phyloP scores from a whole-genome alignment of 2,888 invertebrate species.

The Callinectes sapidus region DNA sequence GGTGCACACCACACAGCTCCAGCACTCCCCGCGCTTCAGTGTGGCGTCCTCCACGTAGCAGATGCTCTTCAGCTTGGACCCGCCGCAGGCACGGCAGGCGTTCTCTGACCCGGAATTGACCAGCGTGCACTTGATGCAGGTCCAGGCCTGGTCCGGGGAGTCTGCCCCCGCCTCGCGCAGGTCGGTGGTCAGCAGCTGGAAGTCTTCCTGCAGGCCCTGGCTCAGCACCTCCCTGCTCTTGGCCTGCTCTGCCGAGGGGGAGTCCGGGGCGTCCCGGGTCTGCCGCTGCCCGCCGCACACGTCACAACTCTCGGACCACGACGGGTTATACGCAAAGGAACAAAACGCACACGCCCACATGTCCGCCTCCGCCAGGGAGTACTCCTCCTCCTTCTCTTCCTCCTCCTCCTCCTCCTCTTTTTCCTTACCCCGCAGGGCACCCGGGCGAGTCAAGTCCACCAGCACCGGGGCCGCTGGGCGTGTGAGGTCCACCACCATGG shows the following conservation, averaged over 20 bases:
- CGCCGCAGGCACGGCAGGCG: conserved; percentile 71
- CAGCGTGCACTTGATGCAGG: conserved; percentile 72
- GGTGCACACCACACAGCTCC: conserved; percentile 89
- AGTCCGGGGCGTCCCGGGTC: neutral
- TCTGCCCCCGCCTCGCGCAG: conserved; percentile 53
- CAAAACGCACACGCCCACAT: conserved; percentile 72
- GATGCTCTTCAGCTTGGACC: conserved; percentile 71
- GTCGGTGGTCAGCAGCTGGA: conserved; percentile 70
- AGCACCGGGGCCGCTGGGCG: conserved; percentile 30
- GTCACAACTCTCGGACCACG: conserved; percentile 72
- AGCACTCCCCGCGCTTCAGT: conserved; percentile 75
- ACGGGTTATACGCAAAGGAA: conserved; percentile 72
- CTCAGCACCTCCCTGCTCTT: conserved; percentile 65
- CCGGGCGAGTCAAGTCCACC: conserved; percentile 44
- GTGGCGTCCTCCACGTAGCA: conserved; percentile 71
- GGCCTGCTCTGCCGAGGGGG: neutral
- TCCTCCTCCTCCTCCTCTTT: conserved; percentile 46
- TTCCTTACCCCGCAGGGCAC: conserved; percentile 3
- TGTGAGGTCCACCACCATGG: conserved; percentile 59
- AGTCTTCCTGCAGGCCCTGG: conserved; percentile 71
- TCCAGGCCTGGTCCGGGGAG: conserved; percentile 72
- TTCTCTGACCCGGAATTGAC: conserved; percentile 69
- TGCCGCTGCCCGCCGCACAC: conserved; percentile 64
- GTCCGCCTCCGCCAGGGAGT: conserved; percentile 65
- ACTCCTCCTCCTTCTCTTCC: conserved; percentile 54